Evolutionary conservation across 2,113 vertebrate species (phyloP).

Genomic region (Eurystomus gularis): DNA sequence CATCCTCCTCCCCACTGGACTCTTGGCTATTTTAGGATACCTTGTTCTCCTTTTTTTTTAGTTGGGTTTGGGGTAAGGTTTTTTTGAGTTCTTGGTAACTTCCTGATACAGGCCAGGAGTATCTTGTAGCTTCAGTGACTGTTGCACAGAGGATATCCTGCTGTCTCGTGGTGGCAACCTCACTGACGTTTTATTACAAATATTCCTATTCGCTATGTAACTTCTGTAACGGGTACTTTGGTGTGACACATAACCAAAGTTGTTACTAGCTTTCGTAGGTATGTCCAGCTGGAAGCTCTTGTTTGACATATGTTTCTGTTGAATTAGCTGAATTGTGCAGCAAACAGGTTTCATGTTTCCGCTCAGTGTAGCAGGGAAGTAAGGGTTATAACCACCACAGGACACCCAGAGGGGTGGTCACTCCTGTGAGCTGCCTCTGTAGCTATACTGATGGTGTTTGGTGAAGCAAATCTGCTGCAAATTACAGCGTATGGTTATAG

Average conservation of each 20-base stretch:
- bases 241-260: background rate
- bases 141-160: background rate
- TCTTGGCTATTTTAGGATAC: background rate
- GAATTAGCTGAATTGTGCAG: background rate
- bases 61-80: background rate
- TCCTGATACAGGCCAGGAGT: background rate
- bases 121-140: background rate
- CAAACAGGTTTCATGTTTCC: background rate
- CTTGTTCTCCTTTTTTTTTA: background rate
- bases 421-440: background rate
- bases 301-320: background rate
- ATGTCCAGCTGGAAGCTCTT: background rate
- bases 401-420: background rate
- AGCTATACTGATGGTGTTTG: constrained; percentile 26
- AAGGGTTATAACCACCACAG: background rate
- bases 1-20: background rate
- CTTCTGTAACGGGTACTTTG: background rate
- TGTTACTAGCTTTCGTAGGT: background rate
- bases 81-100: background rate
- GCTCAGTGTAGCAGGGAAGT: background rate
- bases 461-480: constrained; percentile 60
- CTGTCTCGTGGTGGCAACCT: background rate
- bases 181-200: background rate
- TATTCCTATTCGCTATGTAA: background rate
- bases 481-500: constrained; percentile 49